Base-by-base conservation (phyloP, 2,888 invertebrate species). In the Seira musarum region DNA sequence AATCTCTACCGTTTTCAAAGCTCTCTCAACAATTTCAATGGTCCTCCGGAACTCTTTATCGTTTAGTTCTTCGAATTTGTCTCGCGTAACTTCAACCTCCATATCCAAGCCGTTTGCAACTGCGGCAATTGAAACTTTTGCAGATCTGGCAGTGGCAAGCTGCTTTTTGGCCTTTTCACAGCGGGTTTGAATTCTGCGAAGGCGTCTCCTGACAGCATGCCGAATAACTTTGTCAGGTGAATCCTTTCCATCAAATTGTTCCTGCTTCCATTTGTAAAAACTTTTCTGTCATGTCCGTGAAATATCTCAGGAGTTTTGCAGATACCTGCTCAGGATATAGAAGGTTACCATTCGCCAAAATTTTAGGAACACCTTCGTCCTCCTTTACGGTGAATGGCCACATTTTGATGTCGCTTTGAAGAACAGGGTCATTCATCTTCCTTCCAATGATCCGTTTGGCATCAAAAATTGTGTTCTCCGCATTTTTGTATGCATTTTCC, bases 401-500 rank as follows among this genome's bases (percentile, higher is more conserved):
- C 0, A 67, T 21, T 63, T 79, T 81, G 65, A 83, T 83, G 25
- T 85, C 83, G 0, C 46, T 21, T 30, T 81, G 74, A 0, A 85
- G 24, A 8, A 30, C 57, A 0, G 24, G 17, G 30, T 85, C 83
- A 1, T 76, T 65, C 60, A 81, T 68, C 10, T 74, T 68, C 19
- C 83, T 49, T 1, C 84, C 83, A 17, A 85, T 70, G 1, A 85
- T 72, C 64, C 83, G 30, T 67, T 89, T 89, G n/a, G 89, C 89
- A 71, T 88, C 87, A 61, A 79, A 83, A 70, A 86, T 83, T 1
- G 95, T 95, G 88, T 94, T 94, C 87, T 90, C 92, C 15, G 95
- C 94, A 88, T 96, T 61, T 35, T 79, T 74, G 64, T 83, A 82
- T 0, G 83, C 81, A 89, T 95, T 95, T 88, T 94, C 94, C 89